Conservation (phyloP, 2,113 vertebrate genomes). For the Poeciliopsis turrubarensis region DNA sequence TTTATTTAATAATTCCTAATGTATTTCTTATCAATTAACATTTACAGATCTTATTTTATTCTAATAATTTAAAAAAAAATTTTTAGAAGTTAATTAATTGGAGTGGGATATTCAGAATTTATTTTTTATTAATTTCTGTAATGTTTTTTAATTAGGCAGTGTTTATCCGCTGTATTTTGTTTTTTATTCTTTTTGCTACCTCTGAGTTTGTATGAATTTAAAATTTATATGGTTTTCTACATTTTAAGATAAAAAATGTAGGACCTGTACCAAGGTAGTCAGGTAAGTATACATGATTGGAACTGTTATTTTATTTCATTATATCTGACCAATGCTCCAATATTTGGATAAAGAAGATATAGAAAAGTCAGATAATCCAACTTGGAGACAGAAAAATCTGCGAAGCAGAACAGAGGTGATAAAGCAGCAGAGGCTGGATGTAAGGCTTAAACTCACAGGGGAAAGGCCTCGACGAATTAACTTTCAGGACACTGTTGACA, state of each 20-base stretch:
- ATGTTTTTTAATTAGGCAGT: too few relatives aligned
- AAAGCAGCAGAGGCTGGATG: slow-evolving; percentile 47
- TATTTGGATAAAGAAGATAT: background rate
- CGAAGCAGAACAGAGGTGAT: slow-evolving; percentile 31
- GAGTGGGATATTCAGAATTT: too few relatives aligned
- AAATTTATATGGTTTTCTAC: background rate
- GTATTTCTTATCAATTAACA: too few relatives aligned
- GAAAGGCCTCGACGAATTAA: slow-evolving; percentile 78
- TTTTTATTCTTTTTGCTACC: slow-evolving; percentile 3
- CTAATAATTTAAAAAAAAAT: too few relatives aligned
- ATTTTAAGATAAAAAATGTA: background rate
- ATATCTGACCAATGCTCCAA: background rate
- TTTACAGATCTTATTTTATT: too few relatives aligned
- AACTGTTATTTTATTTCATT: background rate
- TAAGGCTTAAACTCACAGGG: slow-evolving; percentile 71
- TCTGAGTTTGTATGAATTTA: background rate
- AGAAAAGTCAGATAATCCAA: slow-evolving; percentile 3
- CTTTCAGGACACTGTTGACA: slow-evolving; percentile 84
- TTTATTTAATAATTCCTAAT: too few relatives aligned
- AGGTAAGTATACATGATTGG: background rate
- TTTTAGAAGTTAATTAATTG: too few relatives aligned
- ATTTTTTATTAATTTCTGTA: too few relatives aligned
- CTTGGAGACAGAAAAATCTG: slow-evolving; percentile 22
- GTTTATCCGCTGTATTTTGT: background rate
- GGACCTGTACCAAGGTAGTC: background rate